A percentile compares a stretch with the other conserved stretches of the same genome.
Evolutionary conservation across 1,140 invertebrate genomes (phyloP).

Genomic region (Argopecten irradians): DNA sequence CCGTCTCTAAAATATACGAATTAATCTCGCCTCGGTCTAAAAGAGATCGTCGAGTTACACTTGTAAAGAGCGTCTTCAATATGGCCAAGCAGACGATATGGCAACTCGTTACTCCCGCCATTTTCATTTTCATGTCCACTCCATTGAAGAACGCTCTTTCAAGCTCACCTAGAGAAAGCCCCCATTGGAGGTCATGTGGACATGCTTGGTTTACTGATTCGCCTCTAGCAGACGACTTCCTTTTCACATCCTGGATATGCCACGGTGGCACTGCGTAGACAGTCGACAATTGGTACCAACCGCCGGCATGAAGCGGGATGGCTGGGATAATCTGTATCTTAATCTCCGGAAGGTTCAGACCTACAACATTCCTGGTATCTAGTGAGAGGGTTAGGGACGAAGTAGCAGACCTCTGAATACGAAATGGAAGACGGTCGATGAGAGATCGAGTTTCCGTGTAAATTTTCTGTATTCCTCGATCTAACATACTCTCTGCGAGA

Average conservation of each 20-base stretch:
- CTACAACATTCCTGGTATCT: slow-evolving; percentile 63
- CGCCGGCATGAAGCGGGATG: slow-evolving; percentile 52
- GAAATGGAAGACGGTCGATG: slow-evolving; percentile 67
- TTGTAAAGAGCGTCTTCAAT: slow-evolving; percentile 64
- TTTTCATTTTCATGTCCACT: slow-evolving; percentile 52
- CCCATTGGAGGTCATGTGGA: slow-evolving; percentile 60
- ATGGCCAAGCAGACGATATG: slow-evolving; percentile 61
- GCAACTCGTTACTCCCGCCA: slow-evolving; percentile 52
- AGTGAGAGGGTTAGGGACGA: slow-evolving; percentile 56
- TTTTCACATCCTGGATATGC: slow-evolving; percentile 36
- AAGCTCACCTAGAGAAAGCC: slow-evolving; percentile 55
- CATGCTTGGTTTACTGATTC: neutral
- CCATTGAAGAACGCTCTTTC: slow-evolving; percentile 48
- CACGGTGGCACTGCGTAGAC: slow-evolving; percentile 58
- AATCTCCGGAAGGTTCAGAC: slow-evolving; percentile 62
- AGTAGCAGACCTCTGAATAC: slow-evolving; percentile 54
- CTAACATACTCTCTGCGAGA: slow-evolving; percentile 55
- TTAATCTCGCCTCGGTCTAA: slow-evolving; percentile 62
- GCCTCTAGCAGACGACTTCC: slow-evolving; percentile 6
- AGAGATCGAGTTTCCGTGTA: slow-evolving; percentile 57
- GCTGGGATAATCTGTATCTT: slow-evolving; percentile 64
- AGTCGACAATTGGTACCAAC: slow-evolving; percentile 53
- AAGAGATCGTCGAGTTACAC: slow-evolving; percentile 51
- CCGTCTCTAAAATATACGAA: slow-evolving; percentile 58
- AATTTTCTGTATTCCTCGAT: slow-evolving; percentile 60